Evolutionary conservation across 2,888 invertebrate species (phyloP).

Genomic region (Smittia aterrima): DNA sequence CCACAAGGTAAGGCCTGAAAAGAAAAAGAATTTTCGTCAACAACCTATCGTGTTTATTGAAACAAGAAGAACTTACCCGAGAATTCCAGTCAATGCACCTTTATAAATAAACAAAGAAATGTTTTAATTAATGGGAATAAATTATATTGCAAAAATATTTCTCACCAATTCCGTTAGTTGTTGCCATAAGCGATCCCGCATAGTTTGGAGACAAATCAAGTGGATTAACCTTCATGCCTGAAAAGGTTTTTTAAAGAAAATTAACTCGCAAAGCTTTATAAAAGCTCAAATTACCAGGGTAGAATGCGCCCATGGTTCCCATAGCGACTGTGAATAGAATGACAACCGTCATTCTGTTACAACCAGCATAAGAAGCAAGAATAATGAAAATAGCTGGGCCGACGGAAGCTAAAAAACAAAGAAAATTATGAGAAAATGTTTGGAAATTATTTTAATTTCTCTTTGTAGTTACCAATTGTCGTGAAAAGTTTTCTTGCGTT

Average conservation of each 20-base stretch:
- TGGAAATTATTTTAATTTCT: too few species aligned
- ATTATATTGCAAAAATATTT: too few species aligned
- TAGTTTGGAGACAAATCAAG: conserved; percentile 65
- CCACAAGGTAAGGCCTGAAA: conserved; percentile 57
- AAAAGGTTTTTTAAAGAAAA: conserved; percentile 44
- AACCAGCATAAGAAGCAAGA: conserved; percentile 61
- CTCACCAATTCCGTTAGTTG: conserved; percentile 58
- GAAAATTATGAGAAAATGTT: too few species aligned
- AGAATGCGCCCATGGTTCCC: conserved; percentile 63
- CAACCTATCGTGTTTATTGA: too few species aligned
- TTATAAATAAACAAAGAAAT: too few species aligned
- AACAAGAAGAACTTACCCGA: conserved; percentile 20
- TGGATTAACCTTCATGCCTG: conserved; percentile 65
- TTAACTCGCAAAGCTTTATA: too few species aligned
- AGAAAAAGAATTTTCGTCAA: neutral
- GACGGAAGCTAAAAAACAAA: too few species aligned
- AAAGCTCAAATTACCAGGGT: conserved; percentile 44
- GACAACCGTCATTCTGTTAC: conserved; percentile 57
- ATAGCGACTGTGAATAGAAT: conserved; percentile 59
- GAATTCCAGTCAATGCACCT: conserved; percentile 47
- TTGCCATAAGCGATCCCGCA: conserved; percentile 63
- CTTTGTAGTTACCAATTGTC: conserved; percentile 52
- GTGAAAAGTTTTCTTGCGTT: conserved; percentile 62
- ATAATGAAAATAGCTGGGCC: conserved; percentile 59
- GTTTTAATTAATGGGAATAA: too few species aligned